Evolutionary conservation across 2,888 invertebrate species (phyloP), one percentile per base, ranked within the genome.

Genomic region (Pyrocoelia pectoralis): DNA sequence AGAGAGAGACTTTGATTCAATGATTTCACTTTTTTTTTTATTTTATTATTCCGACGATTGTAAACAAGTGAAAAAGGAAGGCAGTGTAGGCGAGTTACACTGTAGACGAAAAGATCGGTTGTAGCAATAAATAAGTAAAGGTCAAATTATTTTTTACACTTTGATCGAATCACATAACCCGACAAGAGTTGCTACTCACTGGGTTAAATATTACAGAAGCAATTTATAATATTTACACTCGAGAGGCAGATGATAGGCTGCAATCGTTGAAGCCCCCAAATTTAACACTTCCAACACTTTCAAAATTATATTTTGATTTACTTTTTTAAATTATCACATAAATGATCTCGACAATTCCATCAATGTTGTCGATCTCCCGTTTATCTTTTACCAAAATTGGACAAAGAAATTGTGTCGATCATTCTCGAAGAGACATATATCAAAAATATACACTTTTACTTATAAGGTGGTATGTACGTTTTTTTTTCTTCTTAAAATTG

Each of bases 151-250:
- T 61, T 55, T 28, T 13, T 50, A 10, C 63, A 63, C 57, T 63
- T 33, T 57, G 60, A 61, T 54, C 60, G 65, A 65, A 65, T 65
- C 65, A 65, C 65, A 65, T 65, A 65, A 65, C 56, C 24, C 56
- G 17, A 46, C 56, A 43, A n/a, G 41, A 43, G 54, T n/a, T 56
- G 49, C 57, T 53, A 63, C 54, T 63, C 63, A 59, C 63, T 54
- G 63, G 58, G 41, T 58, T 53, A 53, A 63, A 58, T 58, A 59
- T 60, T 59, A 64, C 56, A 60, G 52, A 64, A 64, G 64, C 64
- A 56, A 58, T 56, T 24, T 63, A 63, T 50, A 55, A 52, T 64
- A 64, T 64, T 33, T 64, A 64, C 64, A 64, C 51, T 58, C 52
- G 56, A 64, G 51, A 60, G 59, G 56, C 61, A 61, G 54, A 61